Evolutionary conservation across 2,797 vertebrate genomes (phyloP), one percentile per base, ranked within the genome.

Genomic region (Myiothlypis coronata): DNA sequence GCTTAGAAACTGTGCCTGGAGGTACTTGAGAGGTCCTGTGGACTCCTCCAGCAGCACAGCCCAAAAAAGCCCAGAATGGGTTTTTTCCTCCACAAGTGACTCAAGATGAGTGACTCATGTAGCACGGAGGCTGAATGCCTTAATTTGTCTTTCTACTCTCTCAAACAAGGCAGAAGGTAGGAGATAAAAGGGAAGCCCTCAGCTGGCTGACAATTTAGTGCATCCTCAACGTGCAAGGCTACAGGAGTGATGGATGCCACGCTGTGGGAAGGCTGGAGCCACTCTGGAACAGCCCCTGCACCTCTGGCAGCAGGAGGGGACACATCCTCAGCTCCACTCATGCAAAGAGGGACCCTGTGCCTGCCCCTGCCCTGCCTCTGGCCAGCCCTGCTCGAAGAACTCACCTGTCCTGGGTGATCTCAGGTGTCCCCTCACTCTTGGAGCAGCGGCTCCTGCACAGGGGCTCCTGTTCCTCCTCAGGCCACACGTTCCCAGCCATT

Each of bases 1-100:
- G 85, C 85, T 94, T 68, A 22, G 91, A 88, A 94, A 87, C 41
- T 77, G 71, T 74, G 94, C 85, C 91, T 89, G 85, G 56, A 94
- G 89, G 85, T 93, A 90, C 80, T 57, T 24, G 63, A 82, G 87
- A 82, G 68, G 93, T 86, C 85, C 79, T 4, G 28, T 20, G 70
- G 89, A 70, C 55, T 76, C 89, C 87, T 91, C 19, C 61, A 67
- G 79, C 82, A 81, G 80, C 63, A 43, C 49, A 87, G 70, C 80
- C 63, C 19, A 6, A 43, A 70, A 39, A 49, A 76, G 30, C 67
- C 49, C 74, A 59, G 37, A 52, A 77, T 28, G 14, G 4, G 27
- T 30, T 37, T 56, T 49, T 9, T 20, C 21, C 46, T 26, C 55
- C 14, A 3, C 17, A 28, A 87, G 53, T 49, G 72, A 87, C 75